These are phyloP conservation scores for Phoeniculus purpureus DNA, from an alignment of 2,797 vertebrate genomes.

Conservation along the genomic window DNA sequence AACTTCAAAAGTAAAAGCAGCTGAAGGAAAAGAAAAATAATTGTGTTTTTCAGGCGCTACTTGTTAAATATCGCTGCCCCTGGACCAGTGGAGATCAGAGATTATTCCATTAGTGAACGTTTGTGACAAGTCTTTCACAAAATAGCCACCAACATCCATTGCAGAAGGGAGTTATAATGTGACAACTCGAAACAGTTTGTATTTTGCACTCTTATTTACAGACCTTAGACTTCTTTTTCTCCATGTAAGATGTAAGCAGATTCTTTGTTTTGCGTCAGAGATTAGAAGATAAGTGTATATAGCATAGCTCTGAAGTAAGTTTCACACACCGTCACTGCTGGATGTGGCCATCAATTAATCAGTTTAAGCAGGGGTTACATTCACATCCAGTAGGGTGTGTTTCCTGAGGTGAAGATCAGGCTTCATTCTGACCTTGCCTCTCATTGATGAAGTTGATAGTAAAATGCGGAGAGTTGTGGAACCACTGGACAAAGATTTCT, in stretches of 20 bases:
- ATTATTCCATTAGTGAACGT: neutral
- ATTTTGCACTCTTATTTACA: neutral
- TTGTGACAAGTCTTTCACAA: slow-evolving; percentile 5
- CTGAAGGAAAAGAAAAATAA: neutral
- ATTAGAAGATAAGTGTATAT: neutral
- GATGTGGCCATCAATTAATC: neutral
- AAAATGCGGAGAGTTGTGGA: neutral
- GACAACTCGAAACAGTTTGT: neutral
- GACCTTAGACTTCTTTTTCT: neutral
- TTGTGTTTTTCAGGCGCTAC: neutral
- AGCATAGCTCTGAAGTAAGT: neutral
- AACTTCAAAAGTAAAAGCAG: slow-evolving; percentile 6
- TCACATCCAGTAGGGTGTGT: neutral
- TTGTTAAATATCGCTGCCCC: neutral
- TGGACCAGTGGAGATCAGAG: neutral
- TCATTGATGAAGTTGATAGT: neutral
- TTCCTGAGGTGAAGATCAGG: neutral
- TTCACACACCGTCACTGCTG: neutral
- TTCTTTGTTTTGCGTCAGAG: neutral
- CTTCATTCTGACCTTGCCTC: neutral
- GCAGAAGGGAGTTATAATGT: neutral
- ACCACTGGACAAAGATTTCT: neutral
- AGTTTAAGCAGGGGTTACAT: neutral
- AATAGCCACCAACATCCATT: neutral
- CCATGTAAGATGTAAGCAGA: neutral